Evolutionary conservation across 2,888 invertebrate genomes (phyloP).

Genomic region (Nephrotoma appendiculata): DNA sequence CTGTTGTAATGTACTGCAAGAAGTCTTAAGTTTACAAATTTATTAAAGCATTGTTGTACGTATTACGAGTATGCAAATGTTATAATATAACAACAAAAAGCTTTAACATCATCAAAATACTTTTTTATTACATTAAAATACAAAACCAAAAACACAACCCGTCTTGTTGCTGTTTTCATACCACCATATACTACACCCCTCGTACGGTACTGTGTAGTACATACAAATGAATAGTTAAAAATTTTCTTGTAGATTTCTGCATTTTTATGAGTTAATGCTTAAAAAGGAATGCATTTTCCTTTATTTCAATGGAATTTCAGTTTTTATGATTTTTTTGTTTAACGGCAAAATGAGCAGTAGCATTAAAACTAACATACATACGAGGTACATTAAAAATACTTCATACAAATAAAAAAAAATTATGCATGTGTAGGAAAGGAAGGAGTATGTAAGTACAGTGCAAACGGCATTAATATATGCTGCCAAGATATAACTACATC

Average conservation of each 20-base stretch:
- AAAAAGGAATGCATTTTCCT: neutral
- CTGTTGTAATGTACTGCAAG: neutral
- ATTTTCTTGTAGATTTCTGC: neutral
- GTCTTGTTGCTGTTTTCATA: neutral
- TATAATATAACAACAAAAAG: neutral
- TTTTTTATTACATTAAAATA: neutral
- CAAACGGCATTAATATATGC: neutral
- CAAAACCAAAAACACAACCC: neutral
- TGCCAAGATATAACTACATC: neutral
- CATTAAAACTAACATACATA: neutral
- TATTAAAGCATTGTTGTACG: neutral
- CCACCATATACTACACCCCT: neutral
- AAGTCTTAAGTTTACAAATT: neutral
- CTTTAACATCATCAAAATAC: neutral
- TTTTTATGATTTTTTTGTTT: neutral
- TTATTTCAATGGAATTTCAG: neutral
- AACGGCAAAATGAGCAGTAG: neutral
- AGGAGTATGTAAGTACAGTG: neutral
- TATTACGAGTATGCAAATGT: neutral
- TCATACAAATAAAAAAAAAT: neutral
- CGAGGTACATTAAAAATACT: neutral
- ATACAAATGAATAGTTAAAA: neutral
- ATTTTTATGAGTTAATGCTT: neutral
- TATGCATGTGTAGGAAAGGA: neutral
- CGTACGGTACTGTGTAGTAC: neutral